Base-by-base conservation (phyloP, 2,113 vertebrate species). In the Hyaena hyaena region DNA sequence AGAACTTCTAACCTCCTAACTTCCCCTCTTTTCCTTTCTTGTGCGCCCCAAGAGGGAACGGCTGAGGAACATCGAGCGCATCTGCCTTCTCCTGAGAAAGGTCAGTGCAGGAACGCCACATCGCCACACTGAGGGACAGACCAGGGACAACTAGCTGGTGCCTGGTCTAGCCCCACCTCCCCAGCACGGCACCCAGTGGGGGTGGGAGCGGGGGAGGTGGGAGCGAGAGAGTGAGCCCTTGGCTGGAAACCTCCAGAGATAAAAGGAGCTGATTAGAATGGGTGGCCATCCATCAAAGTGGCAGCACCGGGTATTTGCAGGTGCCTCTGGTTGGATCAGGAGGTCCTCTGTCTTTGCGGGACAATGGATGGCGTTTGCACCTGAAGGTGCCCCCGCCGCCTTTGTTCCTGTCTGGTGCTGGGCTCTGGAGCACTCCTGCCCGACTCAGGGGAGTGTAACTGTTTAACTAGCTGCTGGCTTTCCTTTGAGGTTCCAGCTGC, bases 61-160 rank as follows among this genome's bases (percentile, higher is more conserved):
- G 39, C 99, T 99, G 97, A 99, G 99, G 96, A 99, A 99, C 97
- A 99, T 99, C 23, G 99, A 99, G 97, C 99, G 99, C 96, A 99
- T 99, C 98, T 99, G 99, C 98, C 99, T 99, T 98, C 99, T 99
- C 83, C 99, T 99, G 97, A 98, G 99, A 98, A 99, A 99, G 99
- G 99, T 99, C 98, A 99, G 98, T 66, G 2, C 50, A 14, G 95
- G 45, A 16, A 23, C 35, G 3, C 1, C 5, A 2, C 23, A 53
- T 50, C 35, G 4, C 1, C 5, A 2, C 26, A 53, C 55, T 6
- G 45, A 31, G 61, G 15, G 50, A 50, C 50, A 50, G 39, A 39
- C 39, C 39, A 39, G 39, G 39, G 39, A 39, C 39, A 39, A 39
- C 39, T 39, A 39, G 50, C 53, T 7, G 16, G n/a, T 7, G 74